phyloP scores from a whole-genome alignment of 2,797 vertebrate genomes.

The Karalla daura region DNA sequence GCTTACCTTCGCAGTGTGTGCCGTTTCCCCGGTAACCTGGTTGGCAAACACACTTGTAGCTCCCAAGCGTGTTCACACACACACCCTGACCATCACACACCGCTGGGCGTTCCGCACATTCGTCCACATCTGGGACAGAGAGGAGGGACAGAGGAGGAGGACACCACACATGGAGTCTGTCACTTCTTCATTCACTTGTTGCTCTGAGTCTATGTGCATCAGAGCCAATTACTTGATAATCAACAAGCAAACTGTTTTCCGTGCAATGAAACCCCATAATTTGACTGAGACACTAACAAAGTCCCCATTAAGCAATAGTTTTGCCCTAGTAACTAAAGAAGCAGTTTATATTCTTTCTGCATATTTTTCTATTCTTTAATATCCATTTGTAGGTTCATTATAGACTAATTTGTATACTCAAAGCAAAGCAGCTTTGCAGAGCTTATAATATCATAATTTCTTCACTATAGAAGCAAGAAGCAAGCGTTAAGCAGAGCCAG shows the following conservation, averaged over 20 bases:
- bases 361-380: not conserved
- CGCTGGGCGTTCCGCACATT: constrained; percentile 75
- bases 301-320: not conserved
- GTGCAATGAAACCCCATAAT: not conserved
- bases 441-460: not conserved
- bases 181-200: constrained; percentile 1
- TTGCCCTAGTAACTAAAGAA: not conserved
- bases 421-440: no score
- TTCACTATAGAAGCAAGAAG: constrained; percentile 6
- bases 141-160: constrained; percentile 4
- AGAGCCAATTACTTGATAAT: not conserved
- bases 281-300: constrained; percentile 8
- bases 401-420: no score
- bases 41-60: constrained; percentile 85
- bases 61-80: constrained; percentile 85
- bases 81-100: constrained; percentile 79
- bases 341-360: not conserved
- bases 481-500: constrained; percentile 18
- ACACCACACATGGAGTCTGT: not conserved
- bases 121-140: constrained; percentile 81
- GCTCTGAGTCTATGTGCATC: not conserved
- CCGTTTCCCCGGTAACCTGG: constrained; percentile 87
- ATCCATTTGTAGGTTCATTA: no score
- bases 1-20: constrained; percentile 86
- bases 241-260: not conserved